Base-by-base conservation (phyloP, 2,888 invertebrate species). In the Scaeva pyrastri region DNA sequence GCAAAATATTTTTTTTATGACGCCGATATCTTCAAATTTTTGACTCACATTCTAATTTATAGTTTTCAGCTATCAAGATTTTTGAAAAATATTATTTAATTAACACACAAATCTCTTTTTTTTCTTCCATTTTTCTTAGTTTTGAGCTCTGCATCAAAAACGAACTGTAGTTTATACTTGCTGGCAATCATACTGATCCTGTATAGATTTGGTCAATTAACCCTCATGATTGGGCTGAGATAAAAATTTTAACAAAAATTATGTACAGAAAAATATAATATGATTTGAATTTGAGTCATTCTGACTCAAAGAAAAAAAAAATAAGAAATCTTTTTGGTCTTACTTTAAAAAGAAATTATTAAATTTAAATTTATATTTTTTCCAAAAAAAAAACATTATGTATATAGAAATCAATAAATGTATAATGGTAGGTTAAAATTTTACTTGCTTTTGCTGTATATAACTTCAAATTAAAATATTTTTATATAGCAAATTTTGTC, bases 41-140 rank as follows among this genome's bases (percentile, higher is more conserved):
- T n/a, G n/a, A n/a, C n/a, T n/a, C n/a, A n/a, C n/a, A n/a, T n/a
- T n/a, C n/a, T n/a, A n/a, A n/a, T n/a, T n/a, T n/a, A n/a, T n/a
- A n/a, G n/a, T n/a, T n/a, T n/a, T n/a, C n/a, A n/a, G n/a, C n/a
- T n/a, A n/a, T n/a, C n/a, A n/a, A n/a, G n/a, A n/a, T n/a, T n/a
- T n/a, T n/a, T n/a, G n/a, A n/a, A n/a, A n/a, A n/a, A 26, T 31
- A 31, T 7, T 31, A 2, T 19, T 19, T 11, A 2, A 52, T 12
- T n/a, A n/a, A n/a, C 26, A 12, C 8, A 26, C 21, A 55, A 31
- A 3, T 11, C 14, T 16, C 19, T 11, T 52, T 2, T 41, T 23
- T n/a, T 48, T 12, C 81, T 73, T 8, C 68, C 36, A n/a, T n/a
- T n/a, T n/a, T 14, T 88, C 88, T 16, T 83, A 89, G 89, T 89